Conservation (phyloP, 2,113 vertebrate species). For the Nycticorax nycticorax region DNA sequence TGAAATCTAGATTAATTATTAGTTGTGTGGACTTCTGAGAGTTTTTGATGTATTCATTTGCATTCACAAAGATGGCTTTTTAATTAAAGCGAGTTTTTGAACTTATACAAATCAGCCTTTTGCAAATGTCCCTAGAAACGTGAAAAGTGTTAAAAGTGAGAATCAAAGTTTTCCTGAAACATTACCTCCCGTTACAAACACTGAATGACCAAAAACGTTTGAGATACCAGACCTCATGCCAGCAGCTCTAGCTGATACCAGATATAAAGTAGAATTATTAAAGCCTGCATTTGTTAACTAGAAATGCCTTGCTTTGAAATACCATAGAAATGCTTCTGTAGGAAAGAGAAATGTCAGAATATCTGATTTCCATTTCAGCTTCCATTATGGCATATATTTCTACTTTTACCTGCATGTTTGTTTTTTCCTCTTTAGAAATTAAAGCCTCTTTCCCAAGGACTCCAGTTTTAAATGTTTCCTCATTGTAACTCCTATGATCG, state of each 20-base stretch:
- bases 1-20: constrained; percentile 69
- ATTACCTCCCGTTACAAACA: not conserved
- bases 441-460: not conserved
- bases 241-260: not conserved
- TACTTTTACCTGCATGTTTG: not conserved
- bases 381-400: not conserved
- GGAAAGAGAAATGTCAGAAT: not conserved
- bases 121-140: constrained; percentile 19
- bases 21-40: constrained; percentile 63
- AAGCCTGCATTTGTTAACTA: not conserved
- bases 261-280: not conserved
- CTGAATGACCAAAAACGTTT: not conserved
- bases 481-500: not conserved
- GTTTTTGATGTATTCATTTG: constrained; percentile 67
- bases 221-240: not conserved
- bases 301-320: not conserved
- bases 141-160: constrained; percentile 52
- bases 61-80: constrained; percentile 59
- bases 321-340: not conserved
- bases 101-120: constrained; percentile 45
- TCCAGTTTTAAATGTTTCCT: constrained; percentile 19
- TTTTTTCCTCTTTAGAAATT: constrained; percentile 32
- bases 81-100: constrained; percentile 61
- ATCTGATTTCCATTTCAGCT: not conserved
- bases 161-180: not conserved